A percentile compares a stretch with the other conserved stretches of the same genome.
Evolutionary conservation across 2,888 invertebrate species (phyloP).

Genomic region (Chouioia cunea): DNA sequence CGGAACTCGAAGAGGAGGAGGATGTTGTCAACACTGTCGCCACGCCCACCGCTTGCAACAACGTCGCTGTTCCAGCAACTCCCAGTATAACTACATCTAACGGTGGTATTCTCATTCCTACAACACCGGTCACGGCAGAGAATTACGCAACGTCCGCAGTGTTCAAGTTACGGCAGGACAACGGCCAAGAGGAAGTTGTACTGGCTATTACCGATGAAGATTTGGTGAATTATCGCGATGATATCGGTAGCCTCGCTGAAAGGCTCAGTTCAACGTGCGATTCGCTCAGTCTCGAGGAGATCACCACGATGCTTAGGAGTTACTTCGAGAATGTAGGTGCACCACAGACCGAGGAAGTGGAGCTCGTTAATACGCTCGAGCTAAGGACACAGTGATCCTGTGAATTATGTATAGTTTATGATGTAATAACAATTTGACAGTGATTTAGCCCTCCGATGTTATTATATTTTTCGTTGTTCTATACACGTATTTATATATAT

Average conservation of each 20-base stretch:
- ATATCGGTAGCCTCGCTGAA: conserved; percentile 45
- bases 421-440: conserved; percentile 45
- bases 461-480: conserved; percentile 21
- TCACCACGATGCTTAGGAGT: conserved; percentile 45
- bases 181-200: conserved; percentile 44
- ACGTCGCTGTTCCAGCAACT: not conserved
- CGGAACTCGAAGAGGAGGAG: conserved; percentile 60
- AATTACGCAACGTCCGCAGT: conserved; percentile 44
- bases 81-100: conserved; percentile 2
- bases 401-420: conserved; percentile 47
- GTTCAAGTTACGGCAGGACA: conserved; percentile 41
- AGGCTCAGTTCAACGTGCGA: conserved; percentile 45
- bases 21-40: conserved; percentile 1
- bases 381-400: conserved; percentile 27
- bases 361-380: too few species aligned
- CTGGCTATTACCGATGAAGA: conserved; percentile 48
- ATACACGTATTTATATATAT: conserved; percentile 22
- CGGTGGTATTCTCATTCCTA: not conserved
- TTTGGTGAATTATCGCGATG: conserved; percentile 44
- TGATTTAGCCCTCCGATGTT: conserved; percentile 41
- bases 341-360: too few species aligned
- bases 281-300: conserved; percentile 44
- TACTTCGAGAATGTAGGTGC: conserved; percentile 35
- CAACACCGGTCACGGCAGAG: conserved; percentile 10
- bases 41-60: not conserved